A percentile compares a stretch with the other conserved stretches of the same genome.
These are phyloP conservation scores for Pomacea maculata DNA, from an alignment of 1,140 invertebrate genomes.

Conservation along the genomic window DNA sequence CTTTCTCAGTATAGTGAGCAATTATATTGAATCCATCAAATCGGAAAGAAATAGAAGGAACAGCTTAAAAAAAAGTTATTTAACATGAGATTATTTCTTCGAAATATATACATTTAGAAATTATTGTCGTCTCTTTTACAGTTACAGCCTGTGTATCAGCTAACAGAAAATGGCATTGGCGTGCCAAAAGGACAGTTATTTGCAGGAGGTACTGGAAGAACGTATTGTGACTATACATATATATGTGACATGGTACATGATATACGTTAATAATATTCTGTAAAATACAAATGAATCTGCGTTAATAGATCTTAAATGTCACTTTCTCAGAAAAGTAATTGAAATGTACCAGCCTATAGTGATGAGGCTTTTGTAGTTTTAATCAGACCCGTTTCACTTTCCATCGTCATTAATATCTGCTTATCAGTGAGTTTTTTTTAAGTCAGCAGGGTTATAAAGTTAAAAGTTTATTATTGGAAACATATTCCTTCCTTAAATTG, in stretches of 20 bases:
- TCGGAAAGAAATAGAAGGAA: neutral
- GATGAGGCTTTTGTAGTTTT: neutral
- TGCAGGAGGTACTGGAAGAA: slow-evolving; percentile 71
- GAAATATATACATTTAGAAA: too few species aligned
- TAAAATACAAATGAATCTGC: neutral
- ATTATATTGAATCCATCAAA: neutral
- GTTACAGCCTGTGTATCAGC: neutral
- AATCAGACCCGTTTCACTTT: too few species aligned
- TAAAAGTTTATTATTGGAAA: too few species aligned
- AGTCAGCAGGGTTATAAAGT: too few species aligned
- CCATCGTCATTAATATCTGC: too few species aligned
- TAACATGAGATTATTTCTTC: too few species aligned
- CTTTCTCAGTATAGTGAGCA: too few species aligned
- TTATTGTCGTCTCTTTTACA: neutral
- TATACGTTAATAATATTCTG: neutral
- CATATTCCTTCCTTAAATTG: too few species aligned
- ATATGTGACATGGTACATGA: neutral
- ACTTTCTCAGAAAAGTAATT: neutral
- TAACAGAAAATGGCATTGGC: slow-evolving; percentile 55
- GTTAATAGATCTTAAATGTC: neutral
- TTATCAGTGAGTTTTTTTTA: too few species aligned
- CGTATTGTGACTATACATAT: neutral
- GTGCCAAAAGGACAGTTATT: slow-evolving; percentile 81
- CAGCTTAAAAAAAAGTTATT: neutral
- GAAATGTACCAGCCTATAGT: too few species aligned